Evolutionary conservation across 2,888 invertebrate species (phyloP), one percentile per base, ranked within the genome.

Genomic region (Metalampra italica): DNA sequence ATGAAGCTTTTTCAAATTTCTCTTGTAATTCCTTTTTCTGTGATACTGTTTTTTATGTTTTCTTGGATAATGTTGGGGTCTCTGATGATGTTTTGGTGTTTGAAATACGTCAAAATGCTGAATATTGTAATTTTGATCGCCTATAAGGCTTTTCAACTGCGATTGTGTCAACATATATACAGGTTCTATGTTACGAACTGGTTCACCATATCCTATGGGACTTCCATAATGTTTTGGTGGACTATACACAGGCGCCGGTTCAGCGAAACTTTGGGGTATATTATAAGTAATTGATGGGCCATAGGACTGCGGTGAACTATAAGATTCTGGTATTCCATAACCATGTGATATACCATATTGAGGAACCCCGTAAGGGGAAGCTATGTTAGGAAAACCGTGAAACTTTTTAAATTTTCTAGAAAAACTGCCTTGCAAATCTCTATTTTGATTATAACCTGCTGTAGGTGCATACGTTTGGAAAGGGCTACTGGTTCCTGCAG

Each of bases 91-190:
- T 51, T 71, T 67, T 7, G 69, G 54, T n/a, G 73, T 56, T 53
- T 86, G 82, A 37, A 66, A 83, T 0, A 84, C 69, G 40, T 85
- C 85, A 43, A 84, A 66, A 64, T 87, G 86, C 36, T 79, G 75
- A 29, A 87, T 82, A 51, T 88, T 86, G 0, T 83, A 55, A 52
- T 82, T 83, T 38, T 82, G 77, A 44, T 81, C 75, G 0, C 83
- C 82, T 1, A 86, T 60, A 1, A 89, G 53, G 22, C 72, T 72
- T 58, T 82, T 81, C 1, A 89, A 55, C 44, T 89, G 86, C 0
- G 81, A 67, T 50, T 82, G 75, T 0, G 87, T 85, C 9, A 89
- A 51, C 71, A 89, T 74, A 43, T 86, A 88, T 0, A 88, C 73
- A 0, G 88, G 87, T 56, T 89, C 87, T 14, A 78, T 14, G 78